Conservation (phyloP, 2,113 vertebrate genomes). For the Proteles cristata region DNA sequence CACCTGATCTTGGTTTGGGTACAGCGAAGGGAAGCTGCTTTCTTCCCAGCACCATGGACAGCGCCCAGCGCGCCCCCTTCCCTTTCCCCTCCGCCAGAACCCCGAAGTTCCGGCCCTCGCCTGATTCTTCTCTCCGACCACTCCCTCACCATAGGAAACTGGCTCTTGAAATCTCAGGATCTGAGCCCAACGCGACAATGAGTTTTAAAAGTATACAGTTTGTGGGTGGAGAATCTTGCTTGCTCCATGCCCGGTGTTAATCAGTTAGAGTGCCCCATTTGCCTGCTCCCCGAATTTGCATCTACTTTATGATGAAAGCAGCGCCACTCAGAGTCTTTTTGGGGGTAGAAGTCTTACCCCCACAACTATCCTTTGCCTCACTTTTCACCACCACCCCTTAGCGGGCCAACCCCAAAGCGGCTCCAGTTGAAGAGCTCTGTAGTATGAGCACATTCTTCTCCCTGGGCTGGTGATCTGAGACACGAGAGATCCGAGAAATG, state of each 20-base stretch:
- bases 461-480: not conserved
- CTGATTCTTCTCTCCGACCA: not conserved
- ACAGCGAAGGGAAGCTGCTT: not conserved
- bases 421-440: not conserved
- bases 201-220: not conserved
- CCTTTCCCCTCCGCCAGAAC: slow-evolving; percentile 37
- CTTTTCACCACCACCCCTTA: slow-evolving; percentile 28
- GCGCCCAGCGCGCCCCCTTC: slow-evolving; percentile 78
- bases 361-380: slow-evolving; percentile 56
- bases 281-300: slow-evolving; percentile 46
- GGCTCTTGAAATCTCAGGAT: slow-evolving; percentile 4
- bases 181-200: slow-evolving; percentile 30
- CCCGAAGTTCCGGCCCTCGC: slow-evolving; percentile 24
- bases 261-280: not conserved
- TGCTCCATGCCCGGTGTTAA: not conserved
- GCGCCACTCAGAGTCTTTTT: not conserved
- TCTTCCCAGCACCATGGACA: slow-evolving; percentile 95
- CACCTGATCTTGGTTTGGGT: slow-evolving; percentile 9
- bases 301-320: not conserved
- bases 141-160: not conserved
- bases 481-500: not conserved
- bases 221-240: not conserved
- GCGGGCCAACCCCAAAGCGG: not conserved
- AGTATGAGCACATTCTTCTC: not conserved
- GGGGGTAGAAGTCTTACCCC: not conserved